Conservation (phyloP, 2,888 invertebrate species). For the Apomyelois bistriatella region DNA sequence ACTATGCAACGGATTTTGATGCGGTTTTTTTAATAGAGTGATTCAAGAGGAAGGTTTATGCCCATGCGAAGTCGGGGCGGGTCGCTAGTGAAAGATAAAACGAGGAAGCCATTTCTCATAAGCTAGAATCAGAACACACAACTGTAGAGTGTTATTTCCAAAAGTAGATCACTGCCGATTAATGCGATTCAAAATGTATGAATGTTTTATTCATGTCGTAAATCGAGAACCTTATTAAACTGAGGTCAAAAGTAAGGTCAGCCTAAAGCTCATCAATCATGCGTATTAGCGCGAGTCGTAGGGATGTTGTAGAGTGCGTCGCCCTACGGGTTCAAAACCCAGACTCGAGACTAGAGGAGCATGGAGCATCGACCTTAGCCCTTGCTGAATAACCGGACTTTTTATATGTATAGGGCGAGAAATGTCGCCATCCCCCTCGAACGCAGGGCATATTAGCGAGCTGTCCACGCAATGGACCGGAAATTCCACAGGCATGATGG, state of each 20-base stretch:
- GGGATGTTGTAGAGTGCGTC: constrained; percentile 50
- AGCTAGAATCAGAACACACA: background rate
- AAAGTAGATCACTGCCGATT: background rate
- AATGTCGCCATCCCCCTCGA: constrained; percentile 15
- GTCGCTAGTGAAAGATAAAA: too few species aligned
- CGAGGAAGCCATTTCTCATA: too few species aligned
- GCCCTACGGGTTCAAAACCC: constrained; percentile 56
- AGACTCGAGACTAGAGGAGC: constrained; percentile 38
- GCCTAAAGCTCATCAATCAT: constrained; percentile 34
- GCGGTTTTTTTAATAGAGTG: too few species aligned
- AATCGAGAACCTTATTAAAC: constrained; percentile 2
- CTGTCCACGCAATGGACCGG: constrained; percentile 12
- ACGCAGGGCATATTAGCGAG: constrained; percentile 13
- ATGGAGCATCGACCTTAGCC: constrained; percentile 70
- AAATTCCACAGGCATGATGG: constrained; percentile 8
- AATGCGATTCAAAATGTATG: background rate
- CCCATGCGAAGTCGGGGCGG: too few species aligned
- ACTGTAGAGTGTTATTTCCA: background rate
- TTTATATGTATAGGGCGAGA: constrained; percentile 32
- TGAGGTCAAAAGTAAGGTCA: constrained; percentile 8
- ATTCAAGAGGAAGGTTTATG: too few species aligned
- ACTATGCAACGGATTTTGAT: too few species aligned
- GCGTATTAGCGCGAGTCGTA: constrained; percentile 30
- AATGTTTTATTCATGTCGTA: background rate
- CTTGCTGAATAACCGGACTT: constrained; percentile 57